These are phyloP conservation scores for Scaptomyza reducta DNA, from an alignment of 2,888 invertebrate species.

Conservation along the genomic window DNA sequence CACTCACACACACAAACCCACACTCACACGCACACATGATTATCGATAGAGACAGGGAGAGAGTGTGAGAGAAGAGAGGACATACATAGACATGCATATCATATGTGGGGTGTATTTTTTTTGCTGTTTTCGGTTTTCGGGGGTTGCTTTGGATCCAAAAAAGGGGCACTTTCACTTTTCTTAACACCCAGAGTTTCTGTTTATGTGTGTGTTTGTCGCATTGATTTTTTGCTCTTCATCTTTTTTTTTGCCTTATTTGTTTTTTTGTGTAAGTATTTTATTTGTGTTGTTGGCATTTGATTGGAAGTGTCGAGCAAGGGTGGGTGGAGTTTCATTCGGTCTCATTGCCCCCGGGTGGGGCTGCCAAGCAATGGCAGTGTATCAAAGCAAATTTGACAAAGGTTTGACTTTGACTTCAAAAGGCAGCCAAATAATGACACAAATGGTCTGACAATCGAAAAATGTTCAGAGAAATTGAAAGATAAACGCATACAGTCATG, in stretches of 20 bases:
- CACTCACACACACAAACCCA: conserved; percentile 22
- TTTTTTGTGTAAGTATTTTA: conserved; percentile 31
- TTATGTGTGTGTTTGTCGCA: conserved; percentile 57
- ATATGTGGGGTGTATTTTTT: conserved; percentile 38
- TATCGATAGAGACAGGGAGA: conserved; percentile 9
- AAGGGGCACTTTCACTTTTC: conserved; percentile 72
- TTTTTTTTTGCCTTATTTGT: conserved; percentile 1
- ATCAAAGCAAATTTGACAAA: conserved; percentile 70
- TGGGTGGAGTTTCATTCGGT: conserved; percentile 18
- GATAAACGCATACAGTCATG: not conserved
- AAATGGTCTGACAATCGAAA: conserved; percentile 50
- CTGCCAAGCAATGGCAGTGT: conserved; percentile 39
- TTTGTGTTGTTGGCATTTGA: conserved; percentile 51
- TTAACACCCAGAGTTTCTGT: conserved; percentile 58
- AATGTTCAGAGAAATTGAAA: conserved; percentile 24
- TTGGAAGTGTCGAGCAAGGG: conserved; percentile 56
- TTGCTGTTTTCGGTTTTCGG: conserved; percentile 44
- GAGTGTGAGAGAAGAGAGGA: conserved; percentile 15
- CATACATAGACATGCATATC: conserved; percentile 26
- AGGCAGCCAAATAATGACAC: conserved; percentile 40
- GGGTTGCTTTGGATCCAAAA: conserved; percentile 58
- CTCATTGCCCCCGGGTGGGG: conserved; percentile 44
- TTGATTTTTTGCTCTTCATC: conserved; percentile 52
- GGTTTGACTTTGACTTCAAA: conserved; percentile 67
- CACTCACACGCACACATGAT: conserved; percentile 41